Base-by-base conservation (phyloP, 2,113 vertebrate species). In the Zingel zingel region DNA sequence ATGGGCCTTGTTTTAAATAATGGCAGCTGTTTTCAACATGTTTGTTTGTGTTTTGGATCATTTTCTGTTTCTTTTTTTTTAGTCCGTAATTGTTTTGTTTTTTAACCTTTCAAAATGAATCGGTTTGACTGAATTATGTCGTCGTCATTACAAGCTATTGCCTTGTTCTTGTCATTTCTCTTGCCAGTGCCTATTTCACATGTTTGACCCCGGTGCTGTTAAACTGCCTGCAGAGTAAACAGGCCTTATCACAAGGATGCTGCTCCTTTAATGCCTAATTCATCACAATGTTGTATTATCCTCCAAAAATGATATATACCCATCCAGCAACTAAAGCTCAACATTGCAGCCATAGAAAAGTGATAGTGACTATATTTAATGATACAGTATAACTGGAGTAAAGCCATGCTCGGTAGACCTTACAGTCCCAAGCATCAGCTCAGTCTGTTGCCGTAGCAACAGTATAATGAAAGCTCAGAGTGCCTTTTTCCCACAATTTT, bases 21-120 rank as follows among this genome's bases (percentile, higher is more conserved):
- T 94, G 95, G 95, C 95, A 96, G 95, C 95, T 96, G 90, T 94
- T 91, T 93, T 88, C 74, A 85, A 87, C 67, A 58, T 83, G 66
- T 84, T 66, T 86, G 67, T 83, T 68, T 81, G 56, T 81, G 72
- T 87, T 80, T 74, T 67, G 2, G 76, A 82, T 91, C 54, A 63
- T 83, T 84, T 87, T 87, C 78, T 85, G 58, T 78, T 56, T 33
- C 33, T 13, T 68, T 77, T 59, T 73, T 80, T 84, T 51, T 86
- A 70, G 63, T 83, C 72, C 79, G 76, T 88, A 83, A 71, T 72
- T 74, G 79, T 86, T 71, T 47, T 30, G 1, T 87, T 75, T 82
- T 83, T 91, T 91, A 33, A 67, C 43, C 83, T 84, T 91, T 88
- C 57, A 89, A 70, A 89, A 88, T 79, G 82, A 93, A 93, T 88